phyloP scores from a whole-genome alignment of 2,113 vertebrate species.

The Pardalotus punctatus region DNA sequence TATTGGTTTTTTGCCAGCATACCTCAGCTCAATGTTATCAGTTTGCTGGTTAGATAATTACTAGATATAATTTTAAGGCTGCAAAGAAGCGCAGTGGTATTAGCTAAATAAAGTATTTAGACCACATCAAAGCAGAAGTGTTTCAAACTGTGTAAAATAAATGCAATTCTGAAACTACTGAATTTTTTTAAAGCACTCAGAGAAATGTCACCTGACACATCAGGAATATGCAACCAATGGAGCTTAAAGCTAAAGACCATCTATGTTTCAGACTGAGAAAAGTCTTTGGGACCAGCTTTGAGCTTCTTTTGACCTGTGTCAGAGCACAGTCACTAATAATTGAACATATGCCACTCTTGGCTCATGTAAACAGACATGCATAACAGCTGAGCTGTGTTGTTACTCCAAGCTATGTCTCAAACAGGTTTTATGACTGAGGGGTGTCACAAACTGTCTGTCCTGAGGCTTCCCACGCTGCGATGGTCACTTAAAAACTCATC shows the following conservation, averaged over 20 bases:
- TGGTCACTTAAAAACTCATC: background rate
- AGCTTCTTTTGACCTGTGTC: background rate
- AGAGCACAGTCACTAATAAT: background rate
- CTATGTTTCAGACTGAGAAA: background rate
- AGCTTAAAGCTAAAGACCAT: background rate
- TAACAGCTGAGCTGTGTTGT: background rate
- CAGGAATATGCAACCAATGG: background rate
- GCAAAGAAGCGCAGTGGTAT: background rate
- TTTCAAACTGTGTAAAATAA: slow-evolving; percentile 30
- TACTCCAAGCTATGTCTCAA: background rate
- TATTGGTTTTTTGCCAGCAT: background rate
- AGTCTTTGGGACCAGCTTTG: background rate
- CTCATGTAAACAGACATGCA: slow-evolving; percentile 8
- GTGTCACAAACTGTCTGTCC: slow-evolving; percentile 23
- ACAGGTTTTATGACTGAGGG: background rate
- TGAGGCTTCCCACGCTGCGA: background rate
- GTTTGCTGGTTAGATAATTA: slow-evolving; percentile 12
- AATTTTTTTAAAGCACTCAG: slow-evolving; percentile 13
- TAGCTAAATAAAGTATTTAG: slow-evolving; percentile 8
- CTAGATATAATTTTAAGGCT: slow-evolving; percentile 7
- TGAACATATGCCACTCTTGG: background rate
- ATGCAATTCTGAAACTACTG: slow-evolving; percentile 23
- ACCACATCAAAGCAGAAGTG: slow-evolving; percentile 29
- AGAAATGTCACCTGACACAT: background rate
- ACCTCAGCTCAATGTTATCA: background rate